Conservation (phyloP, 2,888 invertebrate genomes). For the Subacronicta megacephala region DNA sequence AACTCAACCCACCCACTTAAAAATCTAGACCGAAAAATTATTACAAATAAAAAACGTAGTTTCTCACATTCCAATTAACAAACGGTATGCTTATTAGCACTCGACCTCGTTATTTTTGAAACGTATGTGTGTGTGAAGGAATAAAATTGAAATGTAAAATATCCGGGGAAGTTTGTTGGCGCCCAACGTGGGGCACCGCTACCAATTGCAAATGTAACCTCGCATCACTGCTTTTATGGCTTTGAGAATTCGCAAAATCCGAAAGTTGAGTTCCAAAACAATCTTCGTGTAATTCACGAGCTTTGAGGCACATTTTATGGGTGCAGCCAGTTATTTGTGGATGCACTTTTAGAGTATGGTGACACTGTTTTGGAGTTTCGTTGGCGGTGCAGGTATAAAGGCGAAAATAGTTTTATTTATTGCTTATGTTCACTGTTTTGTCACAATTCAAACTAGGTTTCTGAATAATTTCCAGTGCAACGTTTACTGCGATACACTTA, state of each 20-base stretch:
- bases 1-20: slow-evolving; percentile 20
- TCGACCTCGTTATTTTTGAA: slow-evolving; percentile 52
- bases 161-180: slow-evolving; percentile 71
- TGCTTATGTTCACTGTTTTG: slow-evolving; percentile 7
- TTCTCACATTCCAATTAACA: slow-evolving; percentile 54
- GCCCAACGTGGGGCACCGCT: slow-evolving; percentile 63
- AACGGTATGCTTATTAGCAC: slow-evolving; percentile 52
- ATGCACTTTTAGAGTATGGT: slow-evolving; percentile 20
- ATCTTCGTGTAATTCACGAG: slow-evolving; percentile 66
- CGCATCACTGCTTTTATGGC: slow-evolving; percentile 74
- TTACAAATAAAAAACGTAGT: slow-evolving; percentile 34
- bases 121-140: slow-evolving; percentile 49
- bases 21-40: slow-evolving; percentile 38
- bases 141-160: slow-evolving; percentile 55
- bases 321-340: slow-evolving; percentile 33
- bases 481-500: too few relatives aligned
- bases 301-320: slow-evolving; percentile 46
- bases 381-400: slow-evolving; percentile 9
- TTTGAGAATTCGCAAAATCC: slow-evolving; percentile 65
- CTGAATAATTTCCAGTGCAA: too few relatives aligned
- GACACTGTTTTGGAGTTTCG: neutral
- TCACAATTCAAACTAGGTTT: slow-evolving; percentile 13
- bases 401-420: slow-evolving; percentile 7
- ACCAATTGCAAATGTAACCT: slow-evolving; percentile 70
- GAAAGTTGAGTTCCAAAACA: slow-evolving; percentile 66